Conservation (phyloP, 1,140 invertebrate genomes). For the Hylaeus anthracinus region DNA sequence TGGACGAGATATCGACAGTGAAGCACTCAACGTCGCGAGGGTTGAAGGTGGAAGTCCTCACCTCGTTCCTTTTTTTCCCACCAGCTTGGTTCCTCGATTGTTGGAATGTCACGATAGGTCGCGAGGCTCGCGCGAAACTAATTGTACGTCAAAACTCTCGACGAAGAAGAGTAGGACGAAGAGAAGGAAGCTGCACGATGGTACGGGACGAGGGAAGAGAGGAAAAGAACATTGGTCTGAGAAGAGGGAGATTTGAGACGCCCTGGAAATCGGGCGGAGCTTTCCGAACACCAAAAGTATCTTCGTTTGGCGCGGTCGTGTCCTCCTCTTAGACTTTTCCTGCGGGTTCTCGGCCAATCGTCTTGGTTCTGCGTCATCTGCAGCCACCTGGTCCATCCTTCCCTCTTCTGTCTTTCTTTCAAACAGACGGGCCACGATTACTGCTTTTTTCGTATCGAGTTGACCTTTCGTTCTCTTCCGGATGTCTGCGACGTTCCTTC, state of each 20-base stretch:
- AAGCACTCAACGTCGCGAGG: not conserved
- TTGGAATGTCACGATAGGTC: constrained; percentile 28
- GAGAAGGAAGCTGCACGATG: constrained; percentile 32
- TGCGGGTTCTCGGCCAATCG: constrained; percentile 50
- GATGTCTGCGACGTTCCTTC: not conserved
- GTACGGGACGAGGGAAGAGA: constrained; percentile 26
- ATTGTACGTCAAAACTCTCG: constrained; percentile 69
- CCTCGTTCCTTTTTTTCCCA: not conserved
- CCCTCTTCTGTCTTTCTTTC: constrained; percentile 17
- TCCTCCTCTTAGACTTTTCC: constrained; percentile 50
- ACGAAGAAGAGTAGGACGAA: constrained; percentile 46
- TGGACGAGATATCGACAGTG: no score
- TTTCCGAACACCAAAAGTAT: constrained; percentile 39
- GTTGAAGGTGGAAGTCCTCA: constrained; percentile 4
- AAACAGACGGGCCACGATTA: not conserved
- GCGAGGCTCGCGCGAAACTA: constrained; percentile 69
- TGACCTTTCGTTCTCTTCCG: constrained; percentile 16
- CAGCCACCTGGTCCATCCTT: constrained; percentile 67
- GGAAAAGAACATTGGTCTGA: constrained; percentile 32
- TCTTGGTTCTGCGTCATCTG: constrained; percentile 56
- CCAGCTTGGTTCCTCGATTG: not conserved
- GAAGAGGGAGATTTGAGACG: constrained; percentile 62
- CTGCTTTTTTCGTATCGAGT: constrained; percentile 12
- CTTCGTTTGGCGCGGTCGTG: constrained; percentile 34
- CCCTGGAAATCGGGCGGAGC: constrained; percentile 67